Percentiles rank a stretch among this genome's conserved stretches.
Conservation (phyloP, 2,888 invertebrate species). For the Drosophila sordidapex region DNA sequence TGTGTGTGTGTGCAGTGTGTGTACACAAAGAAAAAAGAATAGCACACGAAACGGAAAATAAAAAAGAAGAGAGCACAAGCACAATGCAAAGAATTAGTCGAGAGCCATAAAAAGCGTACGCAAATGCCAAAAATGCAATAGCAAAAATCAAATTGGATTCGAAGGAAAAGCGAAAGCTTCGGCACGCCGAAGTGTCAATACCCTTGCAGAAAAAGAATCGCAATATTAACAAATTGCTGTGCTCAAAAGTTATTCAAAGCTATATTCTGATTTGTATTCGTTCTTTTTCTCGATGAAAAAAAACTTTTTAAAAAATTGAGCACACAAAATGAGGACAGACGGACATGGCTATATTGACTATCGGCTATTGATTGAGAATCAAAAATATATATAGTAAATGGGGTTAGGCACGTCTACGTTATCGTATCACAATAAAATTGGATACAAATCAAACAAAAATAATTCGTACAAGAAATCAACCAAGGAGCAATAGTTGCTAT, state of each 20-base stretch:
- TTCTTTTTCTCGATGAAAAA: background rate
- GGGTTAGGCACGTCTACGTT: too few species aligned
- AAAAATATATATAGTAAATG: background rate
- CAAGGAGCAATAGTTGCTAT: background rate
- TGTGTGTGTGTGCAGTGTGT: constrained; percentile 2
- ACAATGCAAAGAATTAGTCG: constrained; percentile 51
- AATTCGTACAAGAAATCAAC: background rate
- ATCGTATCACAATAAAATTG: background rate
- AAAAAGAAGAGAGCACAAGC: constrained; percentile 32
- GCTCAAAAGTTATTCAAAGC: background rate
- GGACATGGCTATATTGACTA: background rate
- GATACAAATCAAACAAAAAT: background rate
- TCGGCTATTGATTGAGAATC: background rate
- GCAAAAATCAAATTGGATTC: background rate
- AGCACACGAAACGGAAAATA: constrained; percentile 38
- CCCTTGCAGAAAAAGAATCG: background rate
- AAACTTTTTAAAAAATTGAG: background rate
- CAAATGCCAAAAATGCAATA: constrained; percentile 18
- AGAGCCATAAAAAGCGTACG: constrained; percentile 30
- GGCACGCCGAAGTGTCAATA: background rate
- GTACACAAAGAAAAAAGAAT: constrained; percentile 36
- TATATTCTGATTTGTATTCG: background rate
- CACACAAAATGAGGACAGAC: background rate
- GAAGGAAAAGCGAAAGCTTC: background rate
- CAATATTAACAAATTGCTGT: background rate